Evolutionary conservation across 2,888 invertebrate species (phyloP).

Genomic region (Chouioia cunea): DNA sequence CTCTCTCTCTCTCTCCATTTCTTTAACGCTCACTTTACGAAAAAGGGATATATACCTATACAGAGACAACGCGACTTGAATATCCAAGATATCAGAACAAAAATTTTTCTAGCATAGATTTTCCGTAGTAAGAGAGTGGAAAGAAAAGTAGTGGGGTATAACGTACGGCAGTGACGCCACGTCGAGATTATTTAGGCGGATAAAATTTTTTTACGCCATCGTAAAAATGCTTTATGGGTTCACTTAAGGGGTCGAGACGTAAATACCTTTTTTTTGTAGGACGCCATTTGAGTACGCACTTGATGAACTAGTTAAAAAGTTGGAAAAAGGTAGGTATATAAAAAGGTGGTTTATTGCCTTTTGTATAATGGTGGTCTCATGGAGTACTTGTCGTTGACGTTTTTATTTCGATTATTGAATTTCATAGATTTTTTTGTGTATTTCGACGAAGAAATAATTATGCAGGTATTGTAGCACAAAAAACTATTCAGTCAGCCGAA

Average conservation of each 20-base stretch:
- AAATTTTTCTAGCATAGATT: neutral
- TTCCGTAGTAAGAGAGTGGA: neutral
- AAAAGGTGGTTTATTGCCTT: no score
- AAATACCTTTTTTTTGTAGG: slow-evolving; percentile 24
- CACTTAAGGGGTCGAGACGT: slow-evolving; percentile 25
- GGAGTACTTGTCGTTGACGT: no score
- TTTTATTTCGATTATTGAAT: no score
- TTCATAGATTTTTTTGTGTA: no score
- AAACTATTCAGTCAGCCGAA: no score
- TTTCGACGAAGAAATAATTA: no score
- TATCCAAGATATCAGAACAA: neutral
- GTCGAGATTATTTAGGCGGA: slow-evolving; percentile 43
- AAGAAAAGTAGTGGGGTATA: neutral
- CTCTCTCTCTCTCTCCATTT: slow-evolving; percentile 21
- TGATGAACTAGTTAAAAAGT: slow-evolving; percentile 41
- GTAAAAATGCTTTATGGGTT: slow-evolving; percentile 44
- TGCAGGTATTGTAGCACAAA: neutral
- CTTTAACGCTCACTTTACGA: neutral
- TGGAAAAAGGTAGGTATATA: no score
- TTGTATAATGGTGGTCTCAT: no score
- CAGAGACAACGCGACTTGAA: slow-evolving; percentile 11
- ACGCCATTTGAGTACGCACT: slow-evolving; percentile 22
- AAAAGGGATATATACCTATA: slow-evolving; percentile 17
- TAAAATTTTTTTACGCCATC: slow-evolving; percentile 43
- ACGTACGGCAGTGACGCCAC: slow-evolving; percentile 4